These are phyloP conservation scores for Peromyscus maniculatus DNA, from an alignment of 2,113 vertebrate species.

Conservation along the genomic window DNA sequence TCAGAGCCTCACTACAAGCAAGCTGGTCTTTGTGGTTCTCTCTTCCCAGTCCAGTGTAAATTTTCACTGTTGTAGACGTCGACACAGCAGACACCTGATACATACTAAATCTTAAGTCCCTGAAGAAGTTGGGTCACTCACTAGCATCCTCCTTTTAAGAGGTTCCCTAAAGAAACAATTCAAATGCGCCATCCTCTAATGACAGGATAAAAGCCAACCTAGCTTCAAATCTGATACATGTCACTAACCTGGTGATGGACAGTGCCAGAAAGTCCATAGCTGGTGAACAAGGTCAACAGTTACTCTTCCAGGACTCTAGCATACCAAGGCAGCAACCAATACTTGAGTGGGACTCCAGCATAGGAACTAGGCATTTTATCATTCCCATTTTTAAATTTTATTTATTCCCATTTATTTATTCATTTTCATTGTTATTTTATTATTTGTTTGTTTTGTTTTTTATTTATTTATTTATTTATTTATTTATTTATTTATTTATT, in stretches of 20 bases:
- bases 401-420: too few species aligned
- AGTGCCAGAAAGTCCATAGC: constrained; percentile 63
- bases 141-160: not conserved
- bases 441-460: not conserved
- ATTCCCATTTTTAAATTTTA: not conserved
- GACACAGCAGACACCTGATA: not conserved
- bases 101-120: not conserved
- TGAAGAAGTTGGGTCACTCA: not conserved
- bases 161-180: not conserved
- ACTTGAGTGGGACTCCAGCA: constrained; percentile 81
- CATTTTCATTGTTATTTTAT: not conserved
- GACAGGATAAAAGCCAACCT: not conserved
- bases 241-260: constrained; percentile 82
- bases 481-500: too few species aligned
- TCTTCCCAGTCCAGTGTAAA: not conserved
- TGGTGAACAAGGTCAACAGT: constrained; percentile 82
- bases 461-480: too few species aligned
- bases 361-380: not conserved
- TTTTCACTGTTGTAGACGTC: not conserved
- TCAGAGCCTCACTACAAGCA: not conserved
- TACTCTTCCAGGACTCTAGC: constrained; percentile 83
- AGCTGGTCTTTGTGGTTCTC: not conserved
- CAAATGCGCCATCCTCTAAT: not conserved
- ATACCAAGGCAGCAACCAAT: constrained; percentile 72
- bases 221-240: not conserved